Conservation (phyloP, 1,140 invertebrate species). For the Leptinotarsa texana region DNA sequence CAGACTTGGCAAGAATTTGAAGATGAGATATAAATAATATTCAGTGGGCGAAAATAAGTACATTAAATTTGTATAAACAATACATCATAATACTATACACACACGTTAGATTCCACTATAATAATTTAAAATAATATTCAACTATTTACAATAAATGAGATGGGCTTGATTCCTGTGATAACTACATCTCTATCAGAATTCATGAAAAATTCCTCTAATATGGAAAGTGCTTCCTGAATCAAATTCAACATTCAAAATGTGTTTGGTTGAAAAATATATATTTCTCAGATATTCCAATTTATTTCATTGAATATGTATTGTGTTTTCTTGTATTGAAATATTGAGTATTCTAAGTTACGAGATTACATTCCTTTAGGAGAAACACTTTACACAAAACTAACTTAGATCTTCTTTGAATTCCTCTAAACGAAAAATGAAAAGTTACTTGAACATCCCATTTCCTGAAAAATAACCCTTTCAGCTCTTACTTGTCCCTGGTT, state of each 20-base stretch:
- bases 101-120: too few species aligned
- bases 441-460: neutral
- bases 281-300: neutral
- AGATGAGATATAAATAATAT: too few species aligned
- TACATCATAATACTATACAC: too few species aligned
- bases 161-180: too few species aligned
- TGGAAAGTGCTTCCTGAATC: neutral
- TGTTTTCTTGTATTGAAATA: neutral
- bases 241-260: neutral
- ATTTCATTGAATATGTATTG: neutral
- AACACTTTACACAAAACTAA: conserved; percentile 12
- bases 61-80: too few species aligned
- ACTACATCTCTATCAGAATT: too few species aligned
- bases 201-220: neutral
- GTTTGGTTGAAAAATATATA: neutral
- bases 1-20: too few species aligned
- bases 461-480: conserved; percentile 4
- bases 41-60: too few species aligned
- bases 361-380: conserved; percentile 2
- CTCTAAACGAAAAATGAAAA: neutral
- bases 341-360: conserved; percentile 13
- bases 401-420: neutral
- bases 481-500: conserved; percentile 22
- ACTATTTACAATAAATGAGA: too few species aligned
- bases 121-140: too few species aligned